Evolutionary conservation across 2,113 vertebrate genomes (phyloP), one percentile per base, ranked within the genome.

Genomic region (Burhinus oedicnemus): DNA sequence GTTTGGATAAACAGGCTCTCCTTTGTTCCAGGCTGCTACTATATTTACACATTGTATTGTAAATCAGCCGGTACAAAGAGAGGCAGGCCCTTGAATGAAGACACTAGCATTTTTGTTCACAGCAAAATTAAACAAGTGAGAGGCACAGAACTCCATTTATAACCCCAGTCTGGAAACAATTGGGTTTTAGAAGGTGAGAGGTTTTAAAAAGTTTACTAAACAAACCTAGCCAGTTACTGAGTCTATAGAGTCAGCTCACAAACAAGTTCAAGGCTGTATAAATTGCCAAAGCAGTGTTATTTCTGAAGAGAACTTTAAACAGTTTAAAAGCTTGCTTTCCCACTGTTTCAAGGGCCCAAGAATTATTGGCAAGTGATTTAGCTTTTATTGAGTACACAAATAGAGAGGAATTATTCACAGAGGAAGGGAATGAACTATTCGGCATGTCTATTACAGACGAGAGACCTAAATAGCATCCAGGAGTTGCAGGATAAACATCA

Each of bases 1-100:
- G 90, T 97, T 97, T 97, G 84, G 86, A 91, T 96, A 96, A 97
- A 96, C 95, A 97, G 81, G 83, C 74, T 79, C 54, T 58, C 89
- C 84, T 95, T 97, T 97, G 94, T 97, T 95, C 78, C 65, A 54
- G 30, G 34, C 79, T 95, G 81, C 90, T 86, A 88, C 94, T 94
- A 87, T 83, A 89, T 87, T 95, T 97, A 89, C 90, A 87, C 83
- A 83, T 60, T 94, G 77, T 96, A 81, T 76, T 97, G 94, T 92
- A 94, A 94, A 93, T 94, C 93, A 91, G 84, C 17, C 3, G 9
- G 80, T 93, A 93, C 82, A 91, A 93, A 97, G 71, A 72, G 80
- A 93, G 66, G 76, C 92, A 87, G 57, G 93, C 77, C 68, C 87
- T 91, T 75, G 36, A 97, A 92, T 49, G 77, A 89, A 87, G 91